Evolutionary conservation across 64 coral and sea anemone species (phyloP).

Genomic region (Montipora capricornis): DNA sequence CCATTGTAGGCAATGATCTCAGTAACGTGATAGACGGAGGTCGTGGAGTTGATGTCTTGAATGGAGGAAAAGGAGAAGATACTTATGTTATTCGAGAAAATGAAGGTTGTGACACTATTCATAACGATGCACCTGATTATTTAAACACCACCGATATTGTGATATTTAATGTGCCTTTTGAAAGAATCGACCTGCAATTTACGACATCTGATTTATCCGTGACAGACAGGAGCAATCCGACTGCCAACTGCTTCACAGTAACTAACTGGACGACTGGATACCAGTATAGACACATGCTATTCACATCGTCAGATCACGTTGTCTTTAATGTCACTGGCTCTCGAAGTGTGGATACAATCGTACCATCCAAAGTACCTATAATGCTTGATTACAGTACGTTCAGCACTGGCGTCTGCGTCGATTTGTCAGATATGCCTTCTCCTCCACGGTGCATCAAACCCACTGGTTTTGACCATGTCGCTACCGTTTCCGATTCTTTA

Average conservation of each 20-base stretch:
- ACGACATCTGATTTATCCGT: neutral
- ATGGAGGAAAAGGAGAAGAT: constrained; percentile 50
- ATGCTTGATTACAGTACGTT: constrained; percentile 40
- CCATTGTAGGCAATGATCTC: constrained; percentile 38
- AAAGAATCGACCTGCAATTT: neutral
- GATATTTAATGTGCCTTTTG: constrained; percentile 36
- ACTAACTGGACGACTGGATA: constrained; percentile 28
- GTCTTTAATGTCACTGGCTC: constrained; percentile 20
- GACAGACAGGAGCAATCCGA: neutral
- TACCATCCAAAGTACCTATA: constrained; percentile 36
- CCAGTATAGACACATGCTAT: constrained; percentile 15
- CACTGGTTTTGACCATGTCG: neutral
- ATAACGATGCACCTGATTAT: constrained; percentile 50
- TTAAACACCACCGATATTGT: constrained; percentile 49
- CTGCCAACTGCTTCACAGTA: constrained; percentile 14
- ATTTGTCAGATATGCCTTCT: neutral
- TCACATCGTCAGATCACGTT: constrained; percentile 46
- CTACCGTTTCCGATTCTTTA: constrained; percentile 32
- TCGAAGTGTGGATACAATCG: no score
- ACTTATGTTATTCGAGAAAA: constrained; percentile 62
- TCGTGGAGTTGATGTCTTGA: neutral
- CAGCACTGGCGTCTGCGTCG: constrained; percentile 1
- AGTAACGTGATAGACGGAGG: constrained; percentile 50
- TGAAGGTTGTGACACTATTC: constrained; percentile 33
- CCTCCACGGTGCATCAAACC: neutral